phyloP scores from a whole-genome alignment of 2,113 vertebrate genomes.

The Erinaceus europaeus region DNA sequence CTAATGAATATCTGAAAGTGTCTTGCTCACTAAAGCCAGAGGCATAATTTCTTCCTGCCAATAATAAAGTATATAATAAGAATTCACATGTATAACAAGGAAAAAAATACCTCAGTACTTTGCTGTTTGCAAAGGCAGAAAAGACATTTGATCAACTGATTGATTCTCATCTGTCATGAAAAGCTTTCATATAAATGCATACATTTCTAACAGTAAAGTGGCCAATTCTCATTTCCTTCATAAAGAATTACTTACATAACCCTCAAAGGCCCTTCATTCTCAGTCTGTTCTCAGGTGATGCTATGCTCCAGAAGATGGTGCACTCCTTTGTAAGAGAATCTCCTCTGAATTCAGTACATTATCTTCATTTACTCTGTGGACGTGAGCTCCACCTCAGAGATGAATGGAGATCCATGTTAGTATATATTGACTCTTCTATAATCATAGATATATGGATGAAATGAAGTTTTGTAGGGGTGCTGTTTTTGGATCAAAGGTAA shows the following conservation, averaged over 20 bases:
- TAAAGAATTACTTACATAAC: constrained; percentile 63
- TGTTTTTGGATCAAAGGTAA: neutral
- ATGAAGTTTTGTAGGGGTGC: neutral
- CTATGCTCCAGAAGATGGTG: neutral
- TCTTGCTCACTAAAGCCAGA: neutral
- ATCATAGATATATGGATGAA: neutral
- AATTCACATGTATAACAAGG: constrained; percentile 30
- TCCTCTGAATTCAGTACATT: neutral
- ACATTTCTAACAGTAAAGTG: constrained; percentile 39
- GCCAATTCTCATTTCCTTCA: constrained; percentile 37
- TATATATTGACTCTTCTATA: neutral
- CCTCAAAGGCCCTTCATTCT: constrained; percentile 20
- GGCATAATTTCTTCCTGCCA: neutral
- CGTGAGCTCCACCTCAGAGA: neutral
- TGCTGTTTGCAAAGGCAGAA: constrained; percentile 36
- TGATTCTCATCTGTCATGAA: constrained; percentile 40
- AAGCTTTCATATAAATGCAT: constrained; percentile 44
- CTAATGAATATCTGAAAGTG: neutral
- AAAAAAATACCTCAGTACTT: constrained; percentile 6
- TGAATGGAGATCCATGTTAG: neutral
- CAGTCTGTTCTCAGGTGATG: neutral
- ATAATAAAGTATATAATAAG: constrained; percentile 11
- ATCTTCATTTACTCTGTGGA: neutral
- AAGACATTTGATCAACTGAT: constrained; percentile 48
- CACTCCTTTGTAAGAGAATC: constrained; percentile 9